Base-by-base conservation (phyloP, 2,888 invertebrate genomes). In the Bellardia bayeri region DNA sequence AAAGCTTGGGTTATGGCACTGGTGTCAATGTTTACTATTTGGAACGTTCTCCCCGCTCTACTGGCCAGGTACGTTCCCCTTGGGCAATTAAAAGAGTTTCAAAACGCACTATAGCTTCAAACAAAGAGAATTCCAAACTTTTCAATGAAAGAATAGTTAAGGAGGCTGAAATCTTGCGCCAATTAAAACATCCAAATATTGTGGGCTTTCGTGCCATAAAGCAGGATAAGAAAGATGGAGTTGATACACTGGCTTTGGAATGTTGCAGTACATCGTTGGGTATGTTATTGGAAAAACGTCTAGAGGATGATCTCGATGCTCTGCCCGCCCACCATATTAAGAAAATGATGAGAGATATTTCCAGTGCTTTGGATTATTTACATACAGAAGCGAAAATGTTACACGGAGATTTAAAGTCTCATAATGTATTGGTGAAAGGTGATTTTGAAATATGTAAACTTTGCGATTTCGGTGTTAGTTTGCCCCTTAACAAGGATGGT, bases 391-490 rank as follows among this genome's bases (percentile, higher is more conserved):
- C 95, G 75, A 94, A 95, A 75, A 94, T 97, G 61, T 93, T 98
- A 9, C 98, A 98, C 87, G 97, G 97, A 42, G 98, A 98, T 92
- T 94, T 98, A 56, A 98, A 98, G 93, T 97, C 97, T 0, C 96
- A 95, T 91, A 98, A 98, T 91, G 94, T 98, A 61, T 94, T 98
- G 0, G 94, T 98, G 0, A 97, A 97, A 88, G 96, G 95, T 13
- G 95, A 97, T 91, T 97, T 97, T 92, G 95, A 95, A 42, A 94
- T 95, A 2, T 96, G 97, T 89, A 97, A 98, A 92, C 93, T 97
- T 23, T 97, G 98, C 90, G 97, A 98, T 93, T 98, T 98, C 92
- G 97, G 97, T 3, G 97, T 97, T n/a, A 96, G 96, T 37, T 90
- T 97, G 86, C 96, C 96, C 0, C 92, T 97, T 2, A 95, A 95